Base-by-base conservation (phyloP, 2,888 invertebrate genomes). In the Mimas tiliae region DNA sequence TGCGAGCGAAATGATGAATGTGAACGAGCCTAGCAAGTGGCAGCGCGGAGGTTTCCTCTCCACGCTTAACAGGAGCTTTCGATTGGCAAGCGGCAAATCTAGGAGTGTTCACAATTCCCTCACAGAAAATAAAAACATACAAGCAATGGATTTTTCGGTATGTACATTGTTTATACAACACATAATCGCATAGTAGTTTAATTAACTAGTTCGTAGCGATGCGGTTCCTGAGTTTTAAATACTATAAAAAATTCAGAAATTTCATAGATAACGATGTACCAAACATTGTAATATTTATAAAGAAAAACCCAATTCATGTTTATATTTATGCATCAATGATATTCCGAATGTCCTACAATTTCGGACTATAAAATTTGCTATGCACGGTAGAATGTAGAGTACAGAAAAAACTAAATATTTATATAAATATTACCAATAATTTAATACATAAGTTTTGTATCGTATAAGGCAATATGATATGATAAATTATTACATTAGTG, bases 31-130 rank as follows among this genome's bases (percentile, higher is more conserved):
- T 70, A 84, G 77, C 82, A 92, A 91, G 85, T 90, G 90, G 91
- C 88, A 89, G 79, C 88, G 90, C 70, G 91, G 91, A 74, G 91
- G 93, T 69, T 91, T 94, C 84, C 85, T 94, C 77, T 92, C 90
- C 68, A 84, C 88, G 68, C 82, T 93, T 19, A 93, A 94, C 76
- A 87, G 92, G 79, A 94, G 94, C 82, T 92, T 93, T 83, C 89
- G 94, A 65, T 79, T 93, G 68, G 77, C 86, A 33, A 86, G 85
- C 69, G 85, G 85, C 50, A 91, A 86, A 76, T 80, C 89, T 16
- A 87, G 82, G 74, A 86, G 81, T 78, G 77, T 74, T 63, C 83
- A 73, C 69, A 88, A 71, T 69, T 86, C 86, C 19, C 85, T 84
- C 14, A 77, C 81, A 33, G 88, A 88, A 69, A 83, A 78, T 71